These are phyloP conservation scores for Neomorphus geoffroyi DNA, from an alignment of 2,797 vertebrate species.

Conservation along the genomic window DNA sequence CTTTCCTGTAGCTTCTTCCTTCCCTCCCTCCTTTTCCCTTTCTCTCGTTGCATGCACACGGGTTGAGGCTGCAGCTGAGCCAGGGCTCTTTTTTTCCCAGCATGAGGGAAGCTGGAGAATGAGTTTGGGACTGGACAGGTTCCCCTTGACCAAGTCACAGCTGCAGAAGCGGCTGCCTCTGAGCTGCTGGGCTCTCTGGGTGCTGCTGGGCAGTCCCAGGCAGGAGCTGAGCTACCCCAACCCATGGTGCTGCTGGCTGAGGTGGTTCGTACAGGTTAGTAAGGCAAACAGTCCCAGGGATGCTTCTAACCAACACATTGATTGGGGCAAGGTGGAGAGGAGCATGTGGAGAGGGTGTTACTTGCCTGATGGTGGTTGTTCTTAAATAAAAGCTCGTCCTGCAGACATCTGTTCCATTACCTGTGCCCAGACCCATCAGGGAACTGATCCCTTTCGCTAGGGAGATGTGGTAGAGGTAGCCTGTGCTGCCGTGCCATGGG, in stretches of 20 bases:
- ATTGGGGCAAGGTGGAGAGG: fast-evolving
- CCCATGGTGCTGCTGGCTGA: fast-evolving
- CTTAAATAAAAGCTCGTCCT: background rate
- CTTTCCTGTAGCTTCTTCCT: too few species aligned
- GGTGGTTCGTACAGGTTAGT: fast-evolving
- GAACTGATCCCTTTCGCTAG: fast-evolving
- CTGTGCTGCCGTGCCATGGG: fast-evolving
- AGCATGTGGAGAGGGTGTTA: fast-evolving
- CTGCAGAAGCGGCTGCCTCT: background rate
- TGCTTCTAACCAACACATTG: fast-evolving
- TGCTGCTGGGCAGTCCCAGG: background rate
- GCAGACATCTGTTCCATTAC: fast-evolving
- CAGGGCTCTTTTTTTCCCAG: background rate
- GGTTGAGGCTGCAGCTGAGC: background rate
- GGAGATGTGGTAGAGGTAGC: background rate
- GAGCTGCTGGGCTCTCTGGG: background rate
- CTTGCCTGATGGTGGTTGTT: fast-evolving
- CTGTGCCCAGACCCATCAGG: fast-evolving
- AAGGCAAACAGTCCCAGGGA: fast-evolving
- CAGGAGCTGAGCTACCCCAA: background rate
- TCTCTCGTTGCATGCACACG: background rate
- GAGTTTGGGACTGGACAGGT: background rate
- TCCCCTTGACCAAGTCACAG: fast-evolving
- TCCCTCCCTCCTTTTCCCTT: background rate
- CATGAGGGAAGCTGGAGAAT: background rate